phyloP scores from a whole-genome alignment of 2,797 vertebrate genomes.

The Melanotaenia nigrans region DNA sequence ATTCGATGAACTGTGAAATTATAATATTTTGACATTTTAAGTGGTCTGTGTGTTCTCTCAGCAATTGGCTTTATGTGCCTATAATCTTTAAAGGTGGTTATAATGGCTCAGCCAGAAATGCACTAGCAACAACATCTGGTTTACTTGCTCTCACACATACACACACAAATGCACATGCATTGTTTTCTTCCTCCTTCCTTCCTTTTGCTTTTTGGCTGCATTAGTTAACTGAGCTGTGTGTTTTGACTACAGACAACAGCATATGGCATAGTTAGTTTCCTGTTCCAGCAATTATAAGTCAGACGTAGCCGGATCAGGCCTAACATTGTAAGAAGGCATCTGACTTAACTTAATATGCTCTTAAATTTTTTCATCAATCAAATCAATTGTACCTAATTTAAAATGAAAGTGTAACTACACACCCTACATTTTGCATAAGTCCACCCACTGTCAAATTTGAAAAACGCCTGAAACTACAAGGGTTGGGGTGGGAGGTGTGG shows the following conservation, averaged over 20 bases:
- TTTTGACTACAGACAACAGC: slow-evolving; percentile 19
- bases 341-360: neutral
- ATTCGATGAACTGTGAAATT: slow-evolving; percentile 51
- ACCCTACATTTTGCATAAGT: too few species aligned
- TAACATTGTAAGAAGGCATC: slow-evolving; percentile 14
- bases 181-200: slow-evolving; percentile 10
- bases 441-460: too few species aligned
- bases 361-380: neutral
- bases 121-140: slow-evolving; percentile 52
- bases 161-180: slow-evolving; percentile 18
- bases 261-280: slow-evolving; percentile 25
- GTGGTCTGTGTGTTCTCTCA: slow-evolving; percentile 38
- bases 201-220: slow-evolving; percentile 5
- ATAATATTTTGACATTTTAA: slow-evolving; percentile 45
- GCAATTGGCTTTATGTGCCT: slow-evolving; percentile 37
- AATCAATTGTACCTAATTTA: slow-evolving; percentile 1
- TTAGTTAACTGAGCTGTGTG: slow-evolving; percentile 30
- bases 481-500: too few species aligned
- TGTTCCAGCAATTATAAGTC: slow-evolving; percentile 22
- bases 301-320: slow-evolving; percentile 16
- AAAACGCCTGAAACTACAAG: too few species aligned
- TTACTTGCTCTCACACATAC: slow-evolving; percentile 8
- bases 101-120: slow-evolving; percentile 37
- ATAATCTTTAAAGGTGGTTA: slow-evolving; percentile 54
- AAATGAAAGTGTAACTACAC: neutral